Base-by-base conservation (phyloP, 2,888 invertebrate genomes). In the Terebella lapidaria region DNA sequence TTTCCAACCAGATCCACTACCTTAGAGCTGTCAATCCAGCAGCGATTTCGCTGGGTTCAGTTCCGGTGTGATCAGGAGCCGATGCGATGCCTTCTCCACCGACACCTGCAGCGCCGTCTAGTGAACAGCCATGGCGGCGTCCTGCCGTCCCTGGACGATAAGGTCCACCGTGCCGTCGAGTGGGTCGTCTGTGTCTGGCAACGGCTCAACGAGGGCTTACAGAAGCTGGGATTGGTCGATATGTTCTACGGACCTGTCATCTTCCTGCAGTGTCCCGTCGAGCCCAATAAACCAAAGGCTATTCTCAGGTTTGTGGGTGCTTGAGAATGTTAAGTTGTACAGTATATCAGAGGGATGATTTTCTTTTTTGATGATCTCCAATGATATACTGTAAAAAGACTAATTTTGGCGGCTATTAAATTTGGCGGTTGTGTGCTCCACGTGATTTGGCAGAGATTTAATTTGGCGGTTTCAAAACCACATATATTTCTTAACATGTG, bases 111-210 rank as follows among this genome's bases (percentile, higher is more conserved):
- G 25, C 68, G 77, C 22, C 67, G 71, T 26, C 67, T 78, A n/a
- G 60, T 74, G 15, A 72, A 76, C 61, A 59, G 66, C 4, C 69
- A 72, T 57, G 58, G 65, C 20, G 77, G 76, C 4, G 62, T 61
- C 22, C 58, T 72, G 25, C 75, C 75, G 0, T 56, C 67, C 1
- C 28, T 54, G 24, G 62, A 63, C 47, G 61, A 65, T 51, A 47
- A 55, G 3, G 58, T 64, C 24, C 42, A 57, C 26, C 26, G 71
- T 52, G 74, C 72, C 18, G 70, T 74, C 0, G 76, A 77, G 60
- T 79, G 77, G 77, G 66, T 77, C 46, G 67, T 77, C 3, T 74
- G 75, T 68, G 72, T 78, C 0, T 77, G 76, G 76, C 76, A 76
- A 68, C 67, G 76, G 27, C 67, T 78, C 5, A 79, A 78, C 62